Evolutionary conservation across 2,113 vertebrate genomes (phyloP), one percentile per base, ranked within the genome.

Genomic region (Peromyscus leucopus): DNA sequence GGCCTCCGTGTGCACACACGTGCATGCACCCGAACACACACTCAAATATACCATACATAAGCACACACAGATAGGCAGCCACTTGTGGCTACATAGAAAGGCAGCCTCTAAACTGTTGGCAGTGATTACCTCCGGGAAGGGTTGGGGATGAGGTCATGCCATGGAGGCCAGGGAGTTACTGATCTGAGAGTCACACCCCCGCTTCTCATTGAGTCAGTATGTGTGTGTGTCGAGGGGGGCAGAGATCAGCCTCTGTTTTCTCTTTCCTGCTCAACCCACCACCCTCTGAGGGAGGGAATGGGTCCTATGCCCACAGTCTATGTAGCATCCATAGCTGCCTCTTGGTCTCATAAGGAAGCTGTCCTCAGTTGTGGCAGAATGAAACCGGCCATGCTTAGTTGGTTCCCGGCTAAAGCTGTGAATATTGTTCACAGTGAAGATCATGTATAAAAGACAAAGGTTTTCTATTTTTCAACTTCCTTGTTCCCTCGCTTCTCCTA

Each of bases 341-440:
- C 55, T 55, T 74, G 75, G n/a, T 22, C 55, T 95, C 39, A 13
- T n/a, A 39, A 83, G 42, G 42, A 57, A 61, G 24, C 42, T 71
- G 42, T 76, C 71, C 48, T 59, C 51, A 10, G 7, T 2, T 86
- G 24, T 33, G 33, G 61, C 4, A 31, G 65, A 78, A 51, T 55
- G 48, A 69, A 74, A 69, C n/a, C 31, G 31, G 3, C 26, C 59
- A 15, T 12, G 65, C 75, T 76, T 55, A 72, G 61, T 72, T 67
- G n/a, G 63, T 33, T 63, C 28, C 84, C 67, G 78, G 55, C 46
- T 72, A 17, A 82, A 96, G 63, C 89, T 75, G 71, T 93, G 87
- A 95, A 63, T 78, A 48, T 39, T 51, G 11, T 36, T 85, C 59
- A 16, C n/a, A 46, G 2, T 31, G 33, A 39, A 74, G 36, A n/a